phyloP scores from a whole-genome alignment of 2,113 vertebrate genomes.

The Myanophis thanlyinensis region DNA sequence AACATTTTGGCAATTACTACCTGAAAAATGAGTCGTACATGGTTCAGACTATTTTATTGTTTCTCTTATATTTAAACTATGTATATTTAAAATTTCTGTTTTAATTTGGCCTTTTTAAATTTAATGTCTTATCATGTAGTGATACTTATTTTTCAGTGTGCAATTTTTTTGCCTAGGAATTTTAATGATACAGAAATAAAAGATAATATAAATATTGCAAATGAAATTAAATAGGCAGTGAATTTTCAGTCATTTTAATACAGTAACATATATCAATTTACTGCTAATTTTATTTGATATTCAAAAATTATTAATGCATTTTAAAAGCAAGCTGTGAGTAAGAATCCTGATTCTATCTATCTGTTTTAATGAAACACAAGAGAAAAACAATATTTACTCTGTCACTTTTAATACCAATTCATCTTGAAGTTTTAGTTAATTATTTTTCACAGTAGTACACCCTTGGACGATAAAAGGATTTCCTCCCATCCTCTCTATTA shows the following conservation, averaged over 20 bases:
- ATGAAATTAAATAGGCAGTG: constrained; percentile 7
- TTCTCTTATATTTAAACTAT: neutral
- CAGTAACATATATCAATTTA: constrained; percentile 20
- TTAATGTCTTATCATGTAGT: neutral
- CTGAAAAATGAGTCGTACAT: neutral
- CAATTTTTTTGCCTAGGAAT: neutral
- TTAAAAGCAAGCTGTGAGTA: constrained; percentile 16
- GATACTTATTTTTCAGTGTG: neutral
- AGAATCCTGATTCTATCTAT: constrained; percentile 3
- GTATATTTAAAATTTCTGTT: neutral
- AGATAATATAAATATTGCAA: constrained; percentile 10
- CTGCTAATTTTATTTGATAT: constrained; percentile 10
- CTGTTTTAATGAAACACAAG: constrained; percentile 32
- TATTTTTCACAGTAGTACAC: neutral
- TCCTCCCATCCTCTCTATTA: neutral
- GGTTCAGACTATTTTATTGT: neutral
- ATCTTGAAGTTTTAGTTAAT: constrained; percentile 17
- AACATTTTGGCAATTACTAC: neutral
- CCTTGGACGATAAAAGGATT: neutral
- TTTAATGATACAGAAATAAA: neutral
- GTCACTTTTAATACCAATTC: constrained; percentile 9
- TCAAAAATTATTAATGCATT: constrained; percentile 24
- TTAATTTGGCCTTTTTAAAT: neutral
- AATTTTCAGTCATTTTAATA: neutral
- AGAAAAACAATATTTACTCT: constrained; percentile 34